Evolutionary conservation across 2,113 vertebrate species (phyloP), one percentile per base, ranked within the genome.

Genomic region (Struthidea cinerea): DNA sequence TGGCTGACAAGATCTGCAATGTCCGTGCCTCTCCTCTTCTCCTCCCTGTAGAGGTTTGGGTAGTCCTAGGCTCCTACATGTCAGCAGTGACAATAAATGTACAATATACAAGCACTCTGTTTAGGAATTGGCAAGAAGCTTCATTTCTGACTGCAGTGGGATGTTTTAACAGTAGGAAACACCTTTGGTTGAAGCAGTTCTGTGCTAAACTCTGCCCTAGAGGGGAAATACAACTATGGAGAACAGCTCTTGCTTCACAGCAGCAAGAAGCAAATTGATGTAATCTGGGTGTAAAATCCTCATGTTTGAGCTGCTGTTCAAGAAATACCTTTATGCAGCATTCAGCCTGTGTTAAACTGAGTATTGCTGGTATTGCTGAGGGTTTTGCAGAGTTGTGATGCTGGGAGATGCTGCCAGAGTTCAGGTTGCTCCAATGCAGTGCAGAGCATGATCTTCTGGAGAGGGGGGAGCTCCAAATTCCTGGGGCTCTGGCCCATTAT

Each of bases 181-280:
- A 93, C 61, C 68, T 93, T 75, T 93, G 47, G 60, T 67, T 90
- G 56, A 89, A 80, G 61, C 56, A 84, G 44, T 80, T 93, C 70
- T 94, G 79, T 84, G 83, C 33, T 86, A 81, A 93, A 87, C 56
- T 92, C 68, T 91, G 88, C 68, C 64, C 80, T 90, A 53, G 60
- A 94, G 85, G 79, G 26, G 44, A 92, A 87, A 86, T 73, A 53
- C 11, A 74, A 6, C 82, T 67, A 27, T 28, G 37, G 78, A 74
- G 59, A 80, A 84, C 44, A 90, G 39, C 47, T 69, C 80, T 91
- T 90, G 41, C 41, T 94, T 94, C 89, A 84, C n/a, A 61, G 84
- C n/a, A 71, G 69, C 44, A 82, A 84, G 73, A 77, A 69, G 53
- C 49, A 82, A 96, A 79, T 87, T 61, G 53, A 73, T 90, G 50